phyloP scores from a whole-genome alignment of 1,140 invertebrate species.

The Cepaea nemoralis region DNA sequence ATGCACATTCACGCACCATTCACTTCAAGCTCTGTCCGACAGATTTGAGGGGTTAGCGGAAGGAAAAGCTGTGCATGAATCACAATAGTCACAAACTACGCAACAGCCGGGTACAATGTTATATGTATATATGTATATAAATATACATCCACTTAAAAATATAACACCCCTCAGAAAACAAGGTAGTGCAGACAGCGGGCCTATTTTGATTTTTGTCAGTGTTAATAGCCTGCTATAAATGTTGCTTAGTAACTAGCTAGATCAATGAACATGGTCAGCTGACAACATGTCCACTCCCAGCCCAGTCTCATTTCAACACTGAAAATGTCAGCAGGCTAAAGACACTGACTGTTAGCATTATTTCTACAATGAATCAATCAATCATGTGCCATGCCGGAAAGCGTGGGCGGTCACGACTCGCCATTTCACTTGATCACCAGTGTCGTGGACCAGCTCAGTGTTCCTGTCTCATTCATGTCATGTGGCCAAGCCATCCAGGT shows the following conservation, averaged over 20 bases:
- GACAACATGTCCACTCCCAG: not conserved
- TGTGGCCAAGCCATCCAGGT: too few relatives aligned
- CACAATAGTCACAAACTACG: constrained; percentile 37
- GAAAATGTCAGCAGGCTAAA: not conserved
- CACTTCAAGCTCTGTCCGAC: constrained; percentile 37
- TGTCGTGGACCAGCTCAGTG: too few relatives aligned
- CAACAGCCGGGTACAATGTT: constrained; percentile 15
- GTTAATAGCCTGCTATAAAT: not conserved
- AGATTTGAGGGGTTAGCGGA: constrained; percentile 40
- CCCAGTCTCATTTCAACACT: not conserved
- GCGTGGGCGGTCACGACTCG: too few relatives aligned
- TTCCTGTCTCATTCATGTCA: too few relatives aligned
- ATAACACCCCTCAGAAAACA: not conserved
- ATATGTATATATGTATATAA: not conserved
- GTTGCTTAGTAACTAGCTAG: not conserved
- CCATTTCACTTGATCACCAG: too few relatives aligned
- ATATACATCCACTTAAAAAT: too few relatives aligned
- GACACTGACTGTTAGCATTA: not conserved
- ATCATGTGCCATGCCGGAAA: too few relatives aligned
- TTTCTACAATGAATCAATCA: too few relatives aligned
- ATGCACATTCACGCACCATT: not conserved
- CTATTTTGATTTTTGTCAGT: not conserved
- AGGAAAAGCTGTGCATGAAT: not conserved
- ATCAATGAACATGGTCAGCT: not conserved
- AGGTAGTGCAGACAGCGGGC: not conserved